Percentiles rank a stretch among this genome's conserved stretches.
Evolutionary conservation across 2,888 invertebrate genomes (phyloP).

Genomic region (Apotomis turbidana): DNA sequence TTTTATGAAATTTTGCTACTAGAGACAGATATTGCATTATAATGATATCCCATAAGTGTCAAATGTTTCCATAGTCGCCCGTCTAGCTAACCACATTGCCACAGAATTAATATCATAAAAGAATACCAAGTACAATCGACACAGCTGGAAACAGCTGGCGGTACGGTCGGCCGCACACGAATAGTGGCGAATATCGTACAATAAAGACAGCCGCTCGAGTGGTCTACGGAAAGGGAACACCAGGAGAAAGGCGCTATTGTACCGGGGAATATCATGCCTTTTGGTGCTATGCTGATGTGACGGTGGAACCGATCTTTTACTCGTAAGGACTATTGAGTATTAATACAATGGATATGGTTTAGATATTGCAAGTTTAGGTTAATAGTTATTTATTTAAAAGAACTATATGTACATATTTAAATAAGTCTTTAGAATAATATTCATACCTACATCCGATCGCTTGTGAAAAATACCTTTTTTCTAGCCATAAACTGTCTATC

Average conservation of each 20-base stretch:
- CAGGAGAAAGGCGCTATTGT: constrained; percentile 16
- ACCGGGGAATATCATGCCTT: constrained; percentile 1
- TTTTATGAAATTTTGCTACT: not conserved
- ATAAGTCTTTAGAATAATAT: no score
- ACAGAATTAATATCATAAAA: constrained; percentile 11
- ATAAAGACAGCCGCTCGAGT: constrained; percentile 16
- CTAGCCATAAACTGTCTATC: no score
- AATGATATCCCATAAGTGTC: not conserved
- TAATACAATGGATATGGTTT: not conserved
- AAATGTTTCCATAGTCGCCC: not conserved
- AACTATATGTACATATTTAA: no score
- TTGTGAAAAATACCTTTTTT: no score
- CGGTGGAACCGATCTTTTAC: not conserved
- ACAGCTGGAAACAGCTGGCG: not conserved
- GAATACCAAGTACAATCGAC: constrained; percentile 1
- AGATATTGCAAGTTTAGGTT: no score
- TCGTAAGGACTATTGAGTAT: not conserved
- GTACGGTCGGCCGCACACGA: constrained; percentile 9
- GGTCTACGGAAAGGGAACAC: not conserved
- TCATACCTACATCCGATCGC: no score
- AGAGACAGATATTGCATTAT: not conserved
- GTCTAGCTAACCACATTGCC: not conserved
- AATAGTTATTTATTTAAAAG: no score
- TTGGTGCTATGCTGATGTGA: not conserved
- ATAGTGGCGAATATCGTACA: constrained; percentile 9